Evolutionary conservation across 2,888 invertebrate species (phyloP).

Genomic region (Priocnemis perturbator): DNA sequence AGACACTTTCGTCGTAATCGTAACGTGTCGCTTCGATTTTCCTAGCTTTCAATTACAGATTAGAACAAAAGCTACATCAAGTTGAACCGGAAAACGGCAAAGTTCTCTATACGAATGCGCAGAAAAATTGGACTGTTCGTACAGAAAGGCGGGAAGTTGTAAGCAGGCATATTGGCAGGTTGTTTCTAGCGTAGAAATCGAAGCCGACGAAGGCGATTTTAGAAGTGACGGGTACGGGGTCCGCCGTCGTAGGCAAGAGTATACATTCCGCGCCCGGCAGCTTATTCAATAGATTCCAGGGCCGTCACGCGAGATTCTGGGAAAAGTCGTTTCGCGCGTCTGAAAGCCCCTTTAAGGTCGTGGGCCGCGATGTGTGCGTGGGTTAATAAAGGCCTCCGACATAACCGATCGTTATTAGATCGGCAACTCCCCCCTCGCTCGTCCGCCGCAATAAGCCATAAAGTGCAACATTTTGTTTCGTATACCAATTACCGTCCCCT

Average conservation of each 20-base stretch:
- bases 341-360: slow-evolving; percentile 37
- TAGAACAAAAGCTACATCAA: too few species aligned
- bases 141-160: too few species aligned
- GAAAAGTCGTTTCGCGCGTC: slow-evolving; percentile 73
- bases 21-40: too few species aligned
- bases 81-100: too few species aligned
- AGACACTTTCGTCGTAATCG: too few species aligned
- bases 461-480: slow-evolving; percentile 72
- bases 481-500: slow-evolving; percentile 66
- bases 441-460: slow-evolving; percentile 72
- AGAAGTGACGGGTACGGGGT: too few species aligned
- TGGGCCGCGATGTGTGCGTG: slow-evolving; percentile 49
- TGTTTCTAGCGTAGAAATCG: too few species aligned
- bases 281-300: slow-evolving; percentile 68
- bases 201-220: too few species aligned
- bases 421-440: slow-evolving; percentile 68
- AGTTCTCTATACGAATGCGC: too few species aligned
- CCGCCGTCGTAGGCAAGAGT: slow-evolving; percentile 12
- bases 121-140: too few species aligned
- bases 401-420: slow-evolving; percentile 74
- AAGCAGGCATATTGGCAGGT: too few species aligned
- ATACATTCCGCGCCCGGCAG: slow-evolving; percentile 38
- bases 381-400: slow-evolving; percentile 73
- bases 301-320: slow-evolving; percentile 73
- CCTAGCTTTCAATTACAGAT: too few species aligned